Conservation (phyloP, 2,888 invertebrate genomes). For the Aproaerema taeniolella region DNA sequence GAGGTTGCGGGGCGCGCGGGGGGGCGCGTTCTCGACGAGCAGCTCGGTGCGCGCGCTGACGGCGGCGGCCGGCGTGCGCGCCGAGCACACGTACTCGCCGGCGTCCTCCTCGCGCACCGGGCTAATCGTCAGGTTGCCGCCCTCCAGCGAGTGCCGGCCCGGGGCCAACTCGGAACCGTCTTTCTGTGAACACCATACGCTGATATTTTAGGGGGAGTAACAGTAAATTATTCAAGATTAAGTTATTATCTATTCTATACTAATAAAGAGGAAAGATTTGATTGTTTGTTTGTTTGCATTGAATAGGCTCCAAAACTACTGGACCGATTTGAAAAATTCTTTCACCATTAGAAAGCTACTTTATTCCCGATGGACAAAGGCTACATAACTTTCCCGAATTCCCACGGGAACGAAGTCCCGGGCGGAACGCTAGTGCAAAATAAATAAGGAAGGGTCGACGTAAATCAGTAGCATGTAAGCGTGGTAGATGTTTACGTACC, state of each 20-base stretch:
- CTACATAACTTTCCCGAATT: too few species aligned
- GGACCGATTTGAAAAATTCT: background rate
- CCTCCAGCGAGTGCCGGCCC: conserved; percentile 90
- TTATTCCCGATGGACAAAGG: too few species aligned
- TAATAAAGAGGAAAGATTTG: background rate
- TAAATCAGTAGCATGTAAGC: conserved; percentile 16
- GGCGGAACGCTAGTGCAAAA: conserved; percentile 26
- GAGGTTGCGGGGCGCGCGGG: conserved; percentile 90
- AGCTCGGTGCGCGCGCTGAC: conserved; percentile 84
- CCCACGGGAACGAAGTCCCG: conserved; percentile 25
- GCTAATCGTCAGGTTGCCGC: conserved; percentile 83
- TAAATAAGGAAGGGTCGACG: conserved; percentile 12
- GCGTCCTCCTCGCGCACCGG: conserved; percentile 90
- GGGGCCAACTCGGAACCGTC: conserved; percentile 91
- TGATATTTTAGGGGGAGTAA: background rate
- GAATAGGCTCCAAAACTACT: background rate
- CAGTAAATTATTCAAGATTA: background rate
- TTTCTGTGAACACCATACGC: conserved; percentile 67
- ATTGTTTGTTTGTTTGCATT: too few species aligned
- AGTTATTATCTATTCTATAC: background rate
- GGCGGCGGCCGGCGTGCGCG: conserved; percentile 91
- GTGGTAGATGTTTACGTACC: conserved; percentile 63
- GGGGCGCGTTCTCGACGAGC: conserved; percentile 92
- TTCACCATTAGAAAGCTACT: conserved; percentile 21
- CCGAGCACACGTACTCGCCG: conserved; percentile 89